Percentiles rank a stretch among this genome's conserved stretches.
Conservation (phyloP, 2,888 invertebrate species). For the Syrista parreyssii region DNA sequence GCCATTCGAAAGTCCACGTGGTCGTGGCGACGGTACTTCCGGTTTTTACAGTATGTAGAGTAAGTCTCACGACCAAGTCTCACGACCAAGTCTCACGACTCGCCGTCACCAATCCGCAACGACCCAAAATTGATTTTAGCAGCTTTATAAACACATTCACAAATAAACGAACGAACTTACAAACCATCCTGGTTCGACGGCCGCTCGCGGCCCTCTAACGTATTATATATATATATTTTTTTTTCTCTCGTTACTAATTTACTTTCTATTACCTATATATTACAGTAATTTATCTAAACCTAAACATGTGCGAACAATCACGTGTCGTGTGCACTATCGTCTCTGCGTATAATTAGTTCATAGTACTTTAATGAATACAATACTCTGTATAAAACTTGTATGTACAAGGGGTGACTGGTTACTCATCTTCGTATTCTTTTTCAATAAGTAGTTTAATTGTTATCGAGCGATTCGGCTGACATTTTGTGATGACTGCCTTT, state of each 20-base stretch:
- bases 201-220: slow-evolving; percentile 6
- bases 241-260: slow-evolving; percentile 25
- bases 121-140: slow-evolving; percentile 37
- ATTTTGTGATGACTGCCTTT: slow-evolving; percentile 34
- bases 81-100: neutral
- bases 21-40: neutral
- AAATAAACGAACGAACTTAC: slow-evolving; percentile 44
- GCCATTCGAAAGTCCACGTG: slow-evolving; percentile 1
- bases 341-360: slow-evolving; percentile 10
- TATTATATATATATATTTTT: slow-evolving; percentile 17
- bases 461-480: slow-evolving; percentile 41
- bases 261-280: slow-evolving; percentile 37
- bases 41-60: neutral
- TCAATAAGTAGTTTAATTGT: slow-evolving; percentile 23
- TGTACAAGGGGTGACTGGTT: slow-evolving; percentile 63
- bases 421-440: slow-evolving; percentile 30
- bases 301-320: slow-evolving; percentile 65
- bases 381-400: slow-evolving; percentile 66
- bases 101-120: neutral
- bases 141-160: slow-evolving; percentile 39
- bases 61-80: neutral
- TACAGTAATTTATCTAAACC: slow-evolving; percentile 50
- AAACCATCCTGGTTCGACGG: slow-evolving; percentile 32
- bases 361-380: slow-evolving; percentile 59
- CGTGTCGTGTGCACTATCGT: slow-evolving; percentile 61